Evolutionary conservation across 2,888 invertebrate species (phyloP).

Genomic region (Himalopsyche tibetana): DNA sequence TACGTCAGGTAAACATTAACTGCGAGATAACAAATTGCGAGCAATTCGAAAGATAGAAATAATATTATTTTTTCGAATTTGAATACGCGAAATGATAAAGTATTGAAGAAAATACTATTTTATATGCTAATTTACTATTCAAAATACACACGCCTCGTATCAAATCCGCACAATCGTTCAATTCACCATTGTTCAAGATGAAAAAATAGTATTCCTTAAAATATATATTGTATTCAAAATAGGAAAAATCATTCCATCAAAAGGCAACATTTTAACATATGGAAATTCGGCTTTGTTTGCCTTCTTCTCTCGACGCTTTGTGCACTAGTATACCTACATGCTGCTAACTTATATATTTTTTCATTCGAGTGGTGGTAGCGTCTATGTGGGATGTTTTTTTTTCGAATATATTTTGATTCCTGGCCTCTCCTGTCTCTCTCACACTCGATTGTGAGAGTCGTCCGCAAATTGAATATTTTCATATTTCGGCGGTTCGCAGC

Average conservation of each 20-base stretch:
- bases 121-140: conserved; percentile 21
- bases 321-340: conserved; percentile 33
- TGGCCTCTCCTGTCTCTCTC: conserved; percentile 37
- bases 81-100: neutral
- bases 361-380: conserved; percentile 52
- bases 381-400: neutral
- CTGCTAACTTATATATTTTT: conserved; percentile 3
- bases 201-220: conserved; percentile 39
- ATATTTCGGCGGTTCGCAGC: conserved; percentile 44
- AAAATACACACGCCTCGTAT: neutral
- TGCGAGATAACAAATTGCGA: too few species aligned
- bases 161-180: conserved; percentile 34
- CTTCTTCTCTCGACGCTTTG: conserved; percentile 57
- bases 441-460: conserved; percentile 50
- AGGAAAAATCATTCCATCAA: conserved; percentile 61
- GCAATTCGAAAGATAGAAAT: neutral
- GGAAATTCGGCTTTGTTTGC: conserved; percentile 64
- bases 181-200: conserved; percentile 18
- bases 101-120: neutral
- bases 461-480: conserved; percentile 61
- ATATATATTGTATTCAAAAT: conserved; percentile 44
- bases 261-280: conserved; percentile 62
- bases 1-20: too few species aligned
- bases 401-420: conserved; percentile 55
- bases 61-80: conserved; percentile 8